Percentiles rank a stretch among this genome's conserved stretches.
Evolutionary conservation across 2,113 vertebrate species (phyloP).

Genomic region (Scatophagus argus): DNA sequence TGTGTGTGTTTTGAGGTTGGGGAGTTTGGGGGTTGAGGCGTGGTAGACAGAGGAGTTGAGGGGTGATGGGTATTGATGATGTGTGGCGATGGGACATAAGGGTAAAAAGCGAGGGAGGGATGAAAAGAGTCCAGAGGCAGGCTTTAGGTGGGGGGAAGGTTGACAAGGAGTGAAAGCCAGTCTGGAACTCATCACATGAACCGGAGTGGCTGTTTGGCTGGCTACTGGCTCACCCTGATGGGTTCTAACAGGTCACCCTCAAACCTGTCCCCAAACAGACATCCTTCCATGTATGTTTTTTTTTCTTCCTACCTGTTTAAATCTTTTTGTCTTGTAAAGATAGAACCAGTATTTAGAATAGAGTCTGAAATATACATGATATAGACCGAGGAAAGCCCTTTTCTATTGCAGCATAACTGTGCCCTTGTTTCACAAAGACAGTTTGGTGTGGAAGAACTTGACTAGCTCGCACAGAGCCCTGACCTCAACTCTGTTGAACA

Average conservation of each 20-base stretch:
- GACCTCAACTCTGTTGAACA: no score
- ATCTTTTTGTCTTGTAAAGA: neutral
- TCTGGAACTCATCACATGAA: conserved; percentile 75
- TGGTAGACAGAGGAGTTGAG: conserved; percentile 58
- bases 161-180: conserved; percentile 50
- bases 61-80: conserved; percentile 81
- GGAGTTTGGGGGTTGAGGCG: conserved; percentile 4
- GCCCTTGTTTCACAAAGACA: no score
- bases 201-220: conserved; percentile 30
- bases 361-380: no score
- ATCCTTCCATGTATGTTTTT: neutral
- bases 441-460: no score
- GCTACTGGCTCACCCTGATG: conserved; percentile 48
- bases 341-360: neutral
- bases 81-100: conserved; percentile 71
- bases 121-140: conserved; percentile 50
- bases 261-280: conserved; percentile 30
- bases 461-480: no score
- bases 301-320: neutral
- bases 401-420: no score
- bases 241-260: conserved; percentile 53
- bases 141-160: conserved; percentile 28
- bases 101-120: conserved; percentile 44
- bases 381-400: no score
- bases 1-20: conserved; percentile 11